Evolutionary conservation across 2,797 vertebrate genomes (phyloP).

Genomic region (Bradypus variegatus): DNA sequence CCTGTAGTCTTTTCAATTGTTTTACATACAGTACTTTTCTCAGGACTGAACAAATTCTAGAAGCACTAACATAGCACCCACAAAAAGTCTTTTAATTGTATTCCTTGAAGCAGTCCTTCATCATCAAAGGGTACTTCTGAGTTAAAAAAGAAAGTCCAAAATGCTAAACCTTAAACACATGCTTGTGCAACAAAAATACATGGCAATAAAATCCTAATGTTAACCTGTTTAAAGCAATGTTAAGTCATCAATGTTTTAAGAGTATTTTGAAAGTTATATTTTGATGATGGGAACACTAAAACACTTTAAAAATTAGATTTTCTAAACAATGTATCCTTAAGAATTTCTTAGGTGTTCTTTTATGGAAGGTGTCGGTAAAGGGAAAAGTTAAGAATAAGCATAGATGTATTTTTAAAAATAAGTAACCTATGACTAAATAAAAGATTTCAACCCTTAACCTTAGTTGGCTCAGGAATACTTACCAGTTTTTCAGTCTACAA

Average conservation of each 20-base stretch:
- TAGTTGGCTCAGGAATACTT: background rate
- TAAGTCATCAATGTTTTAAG: background rate
- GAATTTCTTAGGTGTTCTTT: background rate
- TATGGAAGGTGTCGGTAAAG: background rate
- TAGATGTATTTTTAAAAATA: background rate
- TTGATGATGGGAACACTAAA: background rate
- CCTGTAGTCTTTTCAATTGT: background rate
- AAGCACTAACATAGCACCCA: background rate
- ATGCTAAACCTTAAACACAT: background rate
- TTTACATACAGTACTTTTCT: background rate
- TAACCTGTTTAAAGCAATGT: background rate
- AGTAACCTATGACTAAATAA: background rate
- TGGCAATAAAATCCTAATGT: background rate
- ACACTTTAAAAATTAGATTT: background rate
- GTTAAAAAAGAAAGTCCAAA: background rate
- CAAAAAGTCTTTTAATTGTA: background rate
- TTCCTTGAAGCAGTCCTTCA: background rate
- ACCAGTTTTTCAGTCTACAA: background rate
- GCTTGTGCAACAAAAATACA: background rate
- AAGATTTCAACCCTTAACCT: constrained; percentile 24
- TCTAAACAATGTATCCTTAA: background rate
- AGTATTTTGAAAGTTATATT: background rate
- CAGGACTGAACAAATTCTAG: background rate
- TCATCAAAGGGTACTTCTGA: background rate
- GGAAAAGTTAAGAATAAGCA: constrained; percentile 11